Percentiles rank a stretch among this genome's conserved stretches.
phyloP scores from a whole-genome alignment of 1,140 invertebrate species.

The Orius insidiosus region DNA sequence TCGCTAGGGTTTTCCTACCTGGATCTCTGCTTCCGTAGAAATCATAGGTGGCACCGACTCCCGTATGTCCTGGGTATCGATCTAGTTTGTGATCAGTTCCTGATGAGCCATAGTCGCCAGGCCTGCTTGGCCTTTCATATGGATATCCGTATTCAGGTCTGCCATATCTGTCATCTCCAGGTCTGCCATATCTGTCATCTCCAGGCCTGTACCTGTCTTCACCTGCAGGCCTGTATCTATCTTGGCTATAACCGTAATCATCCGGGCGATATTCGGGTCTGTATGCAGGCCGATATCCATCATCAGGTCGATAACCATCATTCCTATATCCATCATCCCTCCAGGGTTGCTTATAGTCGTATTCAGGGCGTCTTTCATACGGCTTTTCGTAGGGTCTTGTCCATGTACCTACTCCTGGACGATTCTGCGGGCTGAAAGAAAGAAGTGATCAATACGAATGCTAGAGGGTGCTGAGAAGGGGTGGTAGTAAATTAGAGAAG shows the following conservation, averaged over 20 bases:
- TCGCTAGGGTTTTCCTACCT: not conserved
- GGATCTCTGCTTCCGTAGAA: not conserved
- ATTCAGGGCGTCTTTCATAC: no score
- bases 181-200: not conserved
- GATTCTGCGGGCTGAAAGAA: not conserved
- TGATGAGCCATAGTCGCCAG: not conserved
- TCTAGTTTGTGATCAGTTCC: slow-evolving; percentile 1
- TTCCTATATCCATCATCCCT: not conserved
- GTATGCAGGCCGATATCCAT: not conserved
- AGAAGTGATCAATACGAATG: no score
- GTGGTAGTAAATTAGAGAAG: no score
- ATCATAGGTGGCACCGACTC: slow-evolving; percentile 15
- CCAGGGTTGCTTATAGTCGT: not conserved
- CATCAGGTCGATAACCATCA: not conserved
- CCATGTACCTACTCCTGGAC: not conserved
- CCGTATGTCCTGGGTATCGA: slow-evolving; percentile 15
- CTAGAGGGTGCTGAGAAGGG: no score
- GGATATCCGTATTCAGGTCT: not conserved
- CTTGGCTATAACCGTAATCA: not conserved
- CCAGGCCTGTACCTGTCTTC: not conserved
- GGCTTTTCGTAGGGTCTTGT: not conserved
- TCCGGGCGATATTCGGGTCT: not conserved
- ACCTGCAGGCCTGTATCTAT: not conserved
- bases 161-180: not conserved
- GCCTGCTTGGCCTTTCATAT: not conserved